Percentiles rank a stretch among this genome's conserved stretches.
These are phyloP conservation scores for Nannoperca australis DNA, from an alignment of 2,797 vertebrate genomes.

Conservation along the genomic window DNA sequence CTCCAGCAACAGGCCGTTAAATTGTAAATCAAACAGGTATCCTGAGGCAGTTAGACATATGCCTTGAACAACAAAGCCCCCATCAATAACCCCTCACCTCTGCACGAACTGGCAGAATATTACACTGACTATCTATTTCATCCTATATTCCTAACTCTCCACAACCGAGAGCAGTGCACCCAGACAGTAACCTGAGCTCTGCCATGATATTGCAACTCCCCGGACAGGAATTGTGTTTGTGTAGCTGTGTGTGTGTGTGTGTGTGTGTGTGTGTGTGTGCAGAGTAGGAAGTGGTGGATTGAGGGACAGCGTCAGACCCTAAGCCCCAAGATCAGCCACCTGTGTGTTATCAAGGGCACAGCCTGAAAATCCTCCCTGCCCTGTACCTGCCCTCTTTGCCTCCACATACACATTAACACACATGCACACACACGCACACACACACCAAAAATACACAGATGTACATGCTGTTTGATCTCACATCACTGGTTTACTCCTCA, in stretches of 20 bases:
- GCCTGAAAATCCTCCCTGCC: slow-evolving; percentile 69
- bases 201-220: slow-evolving; percentile 61
- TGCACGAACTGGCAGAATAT: slow-evolving; percentile 70
- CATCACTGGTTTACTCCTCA: slow-evolving; percentile 48
- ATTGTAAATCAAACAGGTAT: slow-evolving; percentile 67
- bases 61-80: slow-evolving; percentile 63
- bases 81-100: slow-evolving; percentile 72
- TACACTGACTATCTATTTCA: slow-evolving; percentile 73
- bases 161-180: slow-evolving; percentile 49
- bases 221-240: slow-evolving; percentile 63
- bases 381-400: slow-evolving; percentile 62
- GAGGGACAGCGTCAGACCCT: slow-evolving; percentile 68
- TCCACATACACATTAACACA: slow-evolving; percentile 29
- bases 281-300: slow-evolving; percentile 70
- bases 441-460: slow-evolving; percentile 11
- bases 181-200: slow-evolving; percentile 67
- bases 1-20: slow-evolving; percentile 57
- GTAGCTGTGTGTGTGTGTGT: slow-evolving; percentile 48
- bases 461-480: slow-evolving; percentile 57
- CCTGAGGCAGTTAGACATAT: slow-evolving; percentile 42
- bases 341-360: slow-evolving; percentile 80
- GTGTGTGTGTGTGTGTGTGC: slow-evolving; percentile 34
- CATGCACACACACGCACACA: slow-evolving; percentile 21
- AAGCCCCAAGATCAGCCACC: slow-evolving; percentile 80
- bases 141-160: slow-evolving; percentile 53